phyloP scores from a whole-genome alignment of 2,113 vertebrate species.

The Alouatta palliata region DNA sequence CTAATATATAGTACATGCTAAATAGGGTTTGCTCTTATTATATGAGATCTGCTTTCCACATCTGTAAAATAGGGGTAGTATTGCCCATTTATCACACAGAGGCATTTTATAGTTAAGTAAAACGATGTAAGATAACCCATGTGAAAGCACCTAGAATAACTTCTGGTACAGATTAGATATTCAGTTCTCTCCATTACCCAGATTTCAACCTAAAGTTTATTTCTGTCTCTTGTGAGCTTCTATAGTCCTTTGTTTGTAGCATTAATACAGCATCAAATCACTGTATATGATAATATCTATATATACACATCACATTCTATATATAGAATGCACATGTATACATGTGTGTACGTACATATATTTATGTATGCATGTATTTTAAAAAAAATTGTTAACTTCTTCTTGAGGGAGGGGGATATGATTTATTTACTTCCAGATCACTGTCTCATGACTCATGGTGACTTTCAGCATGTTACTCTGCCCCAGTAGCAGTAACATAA shows the following conservation, averaged over 20 bases:
- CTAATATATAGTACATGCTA: neutral
- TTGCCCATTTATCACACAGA: neutral
- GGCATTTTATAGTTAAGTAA: conserved; percentile 20
- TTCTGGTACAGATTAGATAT: neutral
- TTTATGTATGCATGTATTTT: neutral
- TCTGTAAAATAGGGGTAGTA: neutral
- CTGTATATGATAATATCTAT: neutral
- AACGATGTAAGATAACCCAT: neutral
- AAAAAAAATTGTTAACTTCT: neutral
- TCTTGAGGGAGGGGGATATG: neutral
- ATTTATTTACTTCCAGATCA: neutral
- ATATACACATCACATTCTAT: neutral
- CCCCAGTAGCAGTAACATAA: too few species aligned
- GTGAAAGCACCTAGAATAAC: neutral
- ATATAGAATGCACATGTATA: neutral
- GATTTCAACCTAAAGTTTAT: neutral
- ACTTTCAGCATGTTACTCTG: too few species aligned
- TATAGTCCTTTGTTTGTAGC: neutral
- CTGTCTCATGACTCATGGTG: neutral
- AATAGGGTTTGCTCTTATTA: neutral
- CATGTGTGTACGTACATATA: too few species aligned
- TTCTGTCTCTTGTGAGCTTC: neutral
- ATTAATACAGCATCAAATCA: neutral
- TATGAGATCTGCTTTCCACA: neutral
- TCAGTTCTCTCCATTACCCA: neutral